Evolutionary conservation across 2,113 vertebrate genomes (phyloP), one percentile per base, ranked within the genome.

Genomic region (Tricholaema leucomelas): DNA sequence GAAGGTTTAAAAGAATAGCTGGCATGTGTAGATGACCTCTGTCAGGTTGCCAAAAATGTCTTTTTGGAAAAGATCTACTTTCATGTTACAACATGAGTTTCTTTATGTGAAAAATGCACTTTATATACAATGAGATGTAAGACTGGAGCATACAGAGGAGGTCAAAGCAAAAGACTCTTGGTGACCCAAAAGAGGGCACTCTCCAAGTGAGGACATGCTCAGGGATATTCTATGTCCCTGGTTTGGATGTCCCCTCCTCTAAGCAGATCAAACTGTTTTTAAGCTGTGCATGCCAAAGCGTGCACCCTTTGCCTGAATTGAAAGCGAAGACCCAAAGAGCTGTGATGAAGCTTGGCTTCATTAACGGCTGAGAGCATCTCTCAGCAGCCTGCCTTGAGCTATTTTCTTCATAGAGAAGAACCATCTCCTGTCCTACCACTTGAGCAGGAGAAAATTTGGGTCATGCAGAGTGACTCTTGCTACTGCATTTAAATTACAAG

Each of bases 31-130:
- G 86, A 8, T 70, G 77, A 91, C 91, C 93, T 91, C 79, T 88
- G 65, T 66, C 92, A 76, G 36, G 11, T 58, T 78, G 58, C 31
- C 81, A 90, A 82, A 96, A 94, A 76, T 5, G 11, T 81, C 76
- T 79, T 86, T 81, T 38, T 66, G 35, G 72, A 48, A 92, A 91
- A 91, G 48, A 54, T 7, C 52, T 1, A 20, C 48, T 92, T 86
- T 90, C 4, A 65, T 81, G 50, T 81, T 81, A 61, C 16, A 10
- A 82, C 1, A 0, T 10, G 52, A 15, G 12, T 60, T 91, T 85
- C 85, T 85, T 74, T 36, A 60, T 40, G 63, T 76, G 59, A 89
- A 66, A 94, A 82, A 84, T 36, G 21, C 30, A 40, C 24, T 74
- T 56, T 38, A 52, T 42, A 10, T 9, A 44, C 69, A 88, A 52